phyloP scores from a whole-genome alignment of 2,113 vertebrate genomes.

The Atlantisia rogersi region DNA sequence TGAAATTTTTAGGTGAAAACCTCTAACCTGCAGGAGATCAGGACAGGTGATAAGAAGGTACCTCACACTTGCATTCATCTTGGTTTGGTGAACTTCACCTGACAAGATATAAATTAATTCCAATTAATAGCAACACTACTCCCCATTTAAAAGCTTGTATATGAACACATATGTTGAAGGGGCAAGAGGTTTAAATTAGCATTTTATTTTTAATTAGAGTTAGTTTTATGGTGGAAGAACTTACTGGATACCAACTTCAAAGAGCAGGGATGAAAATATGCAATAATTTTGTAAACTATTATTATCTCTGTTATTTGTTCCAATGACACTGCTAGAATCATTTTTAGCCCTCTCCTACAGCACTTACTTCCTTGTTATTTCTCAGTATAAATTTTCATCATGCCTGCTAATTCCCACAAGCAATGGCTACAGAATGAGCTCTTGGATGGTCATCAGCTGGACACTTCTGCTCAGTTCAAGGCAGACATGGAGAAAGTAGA shows the following conservation, averaged over 20 bases:
- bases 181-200: neutral
- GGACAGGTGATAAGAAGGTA: neutral
- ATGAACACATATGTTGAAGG: rapidly evolving
- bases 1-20: neutral
- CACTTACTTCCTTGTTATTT: neutral
- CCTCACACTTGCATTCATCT: neutral
- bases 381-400: neutral
- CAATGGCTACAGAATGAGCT: neutral
- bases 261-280: neutral
- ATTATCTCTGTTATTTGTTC: neutral
- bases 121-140: neutral
- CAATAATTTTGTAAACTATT: neutral
- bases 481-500: neutral
- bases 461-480: neutral
- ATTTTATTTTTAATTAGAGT: neutral
- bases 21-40: neutral
- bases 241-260: neutral
- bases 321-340: neutral
- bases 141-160: neutral
- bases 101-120: neutral
- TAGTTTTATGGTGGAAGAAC: neutral
- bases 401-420: neutral
- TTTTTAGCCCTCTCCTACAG: neutral
- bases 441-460: neutral
- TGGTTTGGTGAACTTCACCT: neutral